Conservation (phyloP, 1,140 invertebrate species). For the Bathynomus jamesi region DNA sequence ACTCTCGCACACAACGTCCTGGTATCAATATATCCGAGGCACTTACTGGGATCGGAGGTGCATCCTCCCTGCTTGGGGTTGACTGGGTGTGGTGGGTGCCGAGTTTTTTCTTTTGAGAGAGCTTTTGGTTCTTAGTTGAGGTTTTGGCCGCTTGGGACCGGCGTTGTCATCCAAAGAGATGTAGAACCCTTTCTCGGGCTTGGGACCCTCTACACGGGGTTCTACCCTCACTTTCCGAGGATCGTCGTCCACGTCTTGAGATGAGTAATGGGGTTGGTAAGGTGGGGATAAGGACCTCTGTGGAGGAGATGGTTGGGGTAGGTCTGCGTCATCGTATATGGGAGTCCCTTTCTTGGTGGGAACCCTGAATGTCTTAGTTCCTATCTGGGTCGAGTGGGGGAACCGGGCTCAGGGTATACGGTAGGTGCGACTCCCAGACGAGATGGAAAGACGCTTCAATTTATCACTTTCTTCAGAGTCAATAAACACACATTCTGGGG, state of each 20-base stretch:
- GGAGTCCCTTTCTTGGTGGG: conserved; percentile 34
- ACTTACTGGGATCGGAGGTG: conserved; percentile 26
- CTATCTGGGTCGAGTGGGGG: conserved; percentile 31
- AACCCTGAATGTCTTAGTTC: conserved; percentile 33
- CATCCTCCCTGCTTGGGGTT: conserved; percentile 29
- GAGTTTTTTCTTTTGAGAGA: conserved; percentile 37
- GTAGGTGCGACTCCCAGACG: conserved; percentile 76
- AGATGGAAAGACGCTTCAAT: conserved; percentile 65
- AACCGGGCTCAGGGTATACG: conserved; percentile 51
- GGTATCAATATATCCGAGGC: too few species aligned
- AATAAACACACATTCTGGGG: conserved; percentile 88
- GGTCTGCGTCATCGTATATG: conserved; percentile 30
- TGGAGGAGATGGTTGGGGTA: conserved; percentile 30
- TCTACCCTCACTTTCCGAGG: conserved; percentile 39
- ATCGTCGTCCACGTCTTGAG: conserved; percentile 33
- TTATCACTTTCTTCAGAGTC: conserved; percentile 50
- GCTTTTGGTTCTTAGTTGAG: conserved; percentile 53
- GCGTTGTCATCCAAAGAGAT: conserved; percentile 79
- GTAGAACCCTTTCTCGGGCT: conserved; percentile 78
- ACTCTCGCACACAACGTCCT: too few species aligned
- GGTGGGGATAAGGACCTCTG: conserved; percentile 30
- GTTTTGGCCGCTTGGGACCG: conserved; percentile 77
- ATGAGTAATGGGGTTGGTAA: conserved; percentile 15
- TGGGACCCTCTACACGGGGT: conserved; percentile 41
- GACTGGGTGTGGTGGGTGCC: conserved; percentile 33